phyloP scores from a whole-genome alignment of 2,797 vertebrate genomes.

The Mionectes olivaceus region DNA sequence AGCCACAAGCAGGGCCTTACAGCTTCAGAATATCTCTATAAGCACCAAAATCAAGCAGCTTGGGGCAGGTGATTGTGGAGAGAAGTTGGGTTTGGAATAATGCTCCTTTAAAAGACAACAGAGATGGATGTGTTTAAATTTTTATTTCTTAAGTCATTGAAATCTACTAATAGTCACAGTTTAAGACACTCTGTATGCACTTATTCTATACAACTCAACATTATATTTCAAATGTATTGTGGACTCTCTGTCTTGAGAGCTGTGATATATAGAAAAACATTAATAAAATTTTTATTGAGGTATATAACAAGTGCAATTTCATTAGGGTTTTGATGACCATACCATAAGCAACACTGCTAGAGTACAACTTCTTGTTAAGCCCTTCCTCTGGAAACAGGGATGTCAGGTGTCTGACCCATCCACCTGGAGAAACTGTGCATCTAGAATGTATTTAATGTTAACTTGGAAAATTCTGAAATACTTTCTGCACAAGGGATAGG shows the following conservation, averaged over 20 bases:
- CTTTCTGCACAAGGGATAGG: not conserved
- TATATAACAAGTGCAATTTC: constrained; percentile 49
- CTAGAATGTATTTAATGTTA: not conserved
- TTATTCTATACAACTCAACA: not conserved
- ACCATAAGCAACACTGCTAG: not conserved
- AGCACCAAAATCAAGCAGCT: constrained; percentile 77
- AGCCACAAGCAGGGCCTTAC: constrained; percentile 75
- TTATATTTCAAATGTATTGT: not conserved
- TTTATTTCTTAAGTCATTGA: not conserved
- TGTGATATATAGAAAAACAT: constrained; percentile 51
- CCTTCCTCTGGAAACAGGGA: not conserved
- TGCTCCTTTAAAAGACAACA: constrained; percentile 74
- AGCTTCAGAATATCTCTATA: constrained; percentile 80
- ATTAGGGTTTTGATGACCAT: not conserved
- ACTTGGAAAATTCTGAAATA: not conserved
- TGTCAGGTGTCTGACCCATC: not conserved
- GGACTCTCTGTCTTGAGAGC: constrained; percentile 4
- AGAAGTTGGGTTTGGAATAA: constrained; percentile 79
- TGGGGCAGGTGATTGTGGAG: constrained; percentile 84
- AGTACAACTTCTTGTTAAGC: not conserved
- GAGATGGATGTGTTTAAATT: not conserved
- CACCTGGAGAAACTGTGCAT: not conserved
- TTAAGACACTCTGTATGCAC: not conserved
- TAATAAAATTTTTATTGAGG: constrained; percentile 56
- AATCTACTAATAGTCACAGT: constrained; percentile 24